These are phyloP conservation scores for Ophraella communa DNA, from an alignment of 2,888 invertebrate genomes.

Conservation along the genomic window DNA sequence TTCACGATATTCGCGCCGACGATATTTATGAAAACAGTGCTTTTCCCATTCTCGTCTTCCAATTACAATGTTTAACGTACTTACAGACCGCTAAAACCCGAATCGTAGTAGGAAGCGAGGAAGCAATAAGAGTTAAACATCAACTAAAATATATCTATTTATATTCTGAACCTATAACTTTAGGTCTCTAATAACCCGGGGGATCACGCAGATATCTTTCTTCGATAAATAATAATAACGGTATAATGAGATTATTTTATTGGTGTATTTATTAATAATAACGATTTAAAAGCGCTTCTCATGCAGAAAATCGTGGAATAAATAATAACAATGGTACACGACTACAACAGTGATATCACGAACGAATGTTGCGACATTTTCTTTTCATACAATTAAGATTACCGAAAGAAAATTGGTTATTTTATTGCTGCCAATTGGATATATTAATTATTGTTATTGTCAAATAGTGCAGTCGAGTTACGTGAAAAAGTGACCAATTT, in stretches of 20 bases:
- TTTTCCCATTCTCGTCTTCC: conserved; percentile 15
- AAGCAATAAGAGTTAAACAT: conserved; percentile 28
- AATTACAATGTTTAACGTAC: conserved; percentile 14
- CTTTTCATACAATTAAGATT: no score
- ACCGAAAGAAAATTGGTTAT: no score
- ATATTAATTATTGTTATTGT: no score
- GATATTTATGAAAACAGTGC: conserved; percentile 16
- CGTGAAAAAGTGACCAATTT: no score
- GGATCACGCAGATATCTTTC: conserved; percentile 22
- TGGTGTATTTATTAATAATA: conserved; percentile 24
- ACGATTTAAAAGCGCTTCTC: conserved; percentile 15
- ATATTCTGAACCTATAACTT: conserved; percentile 26
- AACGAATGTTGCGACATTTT: no score
- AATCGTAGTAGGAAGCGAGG: conserved; percentile 20
- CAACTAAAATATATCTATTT: conserved; percentile 26
- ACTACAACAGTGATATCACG: no score
- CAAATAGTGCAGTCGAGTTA: no score
- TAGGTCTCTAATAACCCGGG: conserved; percentile 18
- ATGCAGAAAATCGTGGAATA: conserved; percentile 21
- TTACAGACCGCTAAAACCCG: conserved; percentile 11
- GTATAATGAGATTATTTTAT: conserved; percentile 24
- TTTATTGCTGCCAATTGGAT: no score
- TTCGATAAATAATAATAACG: conserved; percentile 18
- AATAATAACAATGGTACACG: no score
- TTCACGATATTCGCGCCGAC: conserved; percentile 7